These are phyloP conservation scores for Eurystomus glaucurus DNA, from an alignment of 2,797 vertebrate species.

Conservation along the genomic window DNA sequence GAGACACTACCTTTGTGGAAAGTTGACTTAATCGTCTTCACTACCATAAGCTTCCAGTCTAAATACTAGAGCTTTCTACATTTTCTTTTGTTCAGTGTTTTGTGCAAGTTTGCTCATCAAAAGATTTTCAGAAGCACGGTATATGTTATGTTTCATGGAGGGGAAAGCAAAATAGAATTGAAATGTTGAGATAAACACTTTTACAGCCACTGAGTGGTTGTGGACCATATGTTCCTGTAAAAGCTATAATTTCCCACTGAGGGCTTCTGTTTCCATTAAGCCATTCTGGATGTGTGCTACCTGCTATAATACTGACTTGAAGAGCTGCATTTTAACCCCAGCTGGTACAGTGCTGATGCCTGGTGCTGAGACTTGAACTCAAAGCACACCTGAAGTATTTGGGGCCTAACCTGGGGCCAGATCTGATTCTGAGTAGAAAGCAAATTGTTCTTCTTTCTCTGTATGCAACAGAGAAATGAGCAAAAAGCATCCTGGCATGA, in stretches of 20 bases:
- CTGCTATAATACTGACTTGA: background rate
- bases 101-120: background rate
- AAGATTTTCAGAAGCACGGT: background rate
- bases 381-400: background rate
- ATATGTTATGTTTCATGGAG: background rate
- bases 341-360: background rate
- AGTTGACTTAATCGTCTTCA: background rate
- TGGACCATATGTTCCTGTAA: conserved; percentile 24
- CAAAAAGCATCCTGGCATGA: background rate
- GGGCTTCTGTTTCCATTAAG: background rate
- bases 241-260: background rate
- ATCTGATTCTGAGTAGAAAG: background rate
- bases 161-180: too few species aligned
- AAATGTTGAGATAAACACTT: conserved; percentile 39
- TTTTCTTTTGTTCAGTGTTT: conserved; percentile 5
- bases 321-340: background rate
- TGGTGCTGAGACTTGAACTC: background rate
- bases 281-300: background rate
- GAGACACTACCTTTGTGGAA: background rate
- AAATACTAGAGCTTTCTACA: background rate
- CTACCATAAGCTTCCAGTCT: background rate
- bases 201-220: background rate
- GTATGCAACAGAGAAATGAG: background rate
- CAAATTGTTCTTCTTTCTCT: background rate
- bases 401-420: background rate